phyloP scores from a whole-genome alignment of 2,113 vertebrate species.

The Eupsittula cactorum region DNA sequence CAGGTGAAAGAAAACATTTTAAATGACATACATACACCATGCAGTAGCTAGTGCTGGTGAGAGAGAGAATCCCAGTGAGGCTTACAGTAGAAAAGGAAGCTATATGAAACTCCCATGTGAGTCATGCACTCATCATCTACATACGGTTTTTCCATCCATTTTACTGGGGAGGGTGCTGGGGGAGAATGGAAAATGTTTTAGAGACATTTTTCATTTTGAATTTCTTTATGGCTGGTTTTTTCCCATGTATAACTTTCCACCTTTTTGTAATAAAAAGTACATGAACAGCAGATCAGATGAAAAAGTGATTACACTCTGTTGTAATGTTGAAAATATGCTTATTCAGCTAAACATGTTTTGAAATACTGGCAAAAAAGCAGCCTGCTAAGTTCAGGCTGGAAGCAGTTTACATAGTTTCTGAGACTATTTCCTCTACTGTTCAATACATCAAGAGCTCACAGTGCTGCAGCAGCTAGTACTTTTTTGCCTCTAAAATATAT shows the following conservation, averaged over 20 bases:
- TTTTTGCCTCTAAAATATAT: not conserved
- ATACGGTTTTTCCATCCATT: not conserved
- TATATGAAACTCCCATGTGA: not conserved
- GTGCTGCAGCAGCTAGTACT: not conserved
- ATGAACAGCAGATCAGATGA: not conserved
- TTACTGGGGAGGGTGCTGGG: not conserved
- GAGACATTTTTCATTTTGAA: not conserved
- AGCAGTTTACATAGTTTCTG: slow-evolving; percentile 9
- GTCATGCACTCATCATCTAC: not conserved
- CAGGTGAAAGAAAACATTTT: not conserved
- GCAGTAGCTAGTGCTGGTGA: not conserved
- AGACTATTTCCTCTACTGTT: slow-evolving; percentile 13
- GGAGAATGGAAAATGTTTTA: not conserved
- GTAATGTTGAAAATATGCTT: not conserved
- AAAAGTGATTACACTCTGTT: not conserved
- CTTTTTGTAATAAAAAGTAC: not conserved
- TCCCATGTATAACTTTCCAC: not conserved
- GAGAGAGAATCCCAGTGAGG: not conserved
- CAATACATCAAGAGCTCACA: not conserved
- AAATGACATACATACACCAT: not conserved
- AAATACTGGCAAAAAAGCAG: slow-evolving; percentile 23
- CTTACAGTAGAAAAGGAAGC: not conserved
- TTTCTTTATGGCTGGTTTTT: not conserved
- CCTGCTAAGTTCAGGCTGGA: not conserved
- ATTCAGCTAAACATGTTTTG: slow-evolving; percentile 16